Base-by-base conservation (phyloP, 2,888 invertebrate genomes). In the Microctonus aethiopoides region DNA sequence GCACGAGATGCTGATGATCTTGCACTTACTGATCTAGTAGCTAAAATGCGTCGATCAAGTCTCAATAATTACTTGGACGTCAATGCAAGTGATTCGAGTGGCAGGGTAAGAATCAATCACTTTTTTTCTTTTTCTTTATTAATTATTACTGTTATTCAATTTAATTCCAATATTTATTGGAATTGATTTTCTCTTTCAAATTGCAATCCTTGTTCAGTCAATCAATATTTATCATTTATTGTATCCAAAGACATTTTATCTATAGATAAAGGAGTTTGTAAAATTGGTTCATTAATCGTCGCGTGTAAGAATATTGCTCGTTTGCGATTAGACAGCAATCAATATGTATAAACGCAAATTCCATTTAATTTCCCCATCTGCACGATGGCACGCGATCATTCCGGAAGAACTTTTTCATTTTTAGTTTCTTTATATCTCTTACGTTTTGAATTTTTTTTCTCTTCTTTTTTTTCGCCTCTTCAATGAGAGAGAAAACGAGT, bases 61-160 rank as follows among this genome's bases (percentile, higher is more conserved):
- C 66, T 80, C 1, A 13, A 11, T 11, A 87, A 87, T 0, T 87
- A 87, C 64, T 83, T 86, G 61, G 89, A 89, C 73, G 81, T 90
- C 74, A 90, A 91, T 80, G 87, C 89, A 24, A 84, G 87, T 3
- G 91, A 91, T 80, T 84, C 85, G 75, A 90, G 89, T 78, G 91
- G 91, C 79, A 87, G 90, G 87, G 91, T 90, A 79, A 89, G 89
- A 34, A 84, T 13, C 46, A 62, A 57, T n/a, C n/a, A n/a, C n/a
- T n/a, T n/a, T n/a, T n/a, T n/a, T n/a, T n/a, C n/a, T n/a, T n/a
- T n/a, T n/a, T n/a, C n/a, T n/a, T n/a, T n/a, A 68, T 78, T n/a
- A n/a, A n/a, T 74, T 59, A 68, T 32, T 9, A 32, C 7, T 41
- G 3, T 41, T 20, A 52, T 22, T 22, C 39, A 29, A 29, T 29